Conservation (phyloP, 2,113 vertebrate species). For the Neogobius melanostomus region DNA sequence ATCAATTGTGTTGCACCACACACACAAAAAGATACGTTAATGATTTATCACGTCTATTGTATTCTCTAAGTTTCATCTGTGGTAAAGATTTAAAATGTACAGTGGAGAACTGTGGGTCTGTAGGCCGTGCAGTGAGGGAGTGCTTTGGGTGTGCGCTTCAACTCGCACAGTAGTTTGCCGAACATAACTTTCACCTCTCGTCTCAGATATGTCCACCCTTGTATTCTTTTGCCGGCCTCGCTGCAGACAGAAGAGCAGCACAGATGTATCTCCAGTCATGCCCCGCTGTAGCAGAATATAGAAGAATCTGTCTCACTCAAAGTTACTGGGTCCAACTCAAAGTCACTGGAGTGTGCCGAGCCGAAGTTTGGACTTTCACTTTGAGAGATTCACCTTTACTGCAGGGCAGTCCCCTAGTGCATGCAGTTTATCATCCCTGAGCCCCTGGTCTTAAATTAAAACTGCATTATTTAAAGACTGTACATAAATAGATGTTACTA, state of each 20-base stretch:
- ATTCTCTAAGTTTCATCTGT: too few relatives aligned
- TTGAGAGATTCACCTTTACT: constrained; percentile 39
- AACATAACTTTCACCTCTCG: neutral
- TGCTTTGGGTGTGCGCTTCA: neutral
- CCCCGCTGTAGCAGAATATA: constrained; percentile 31
- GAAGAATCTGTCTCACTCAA: constrained; percentile 52
- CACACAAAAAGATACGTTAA: too few relatives aligned
- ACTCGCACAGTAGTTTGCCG: neutral
- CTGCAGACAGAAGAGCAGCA: constrained; percentile 1
- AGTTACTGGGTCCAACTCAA: constrained; percentile 48
- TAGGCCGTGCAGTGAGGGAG: too few relatives aligned
- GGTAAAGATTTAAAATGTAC: neutral
- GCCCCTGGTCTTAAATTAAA: constrained; percentile 29
- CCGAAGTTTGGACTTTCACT: constrained; percentile 46
- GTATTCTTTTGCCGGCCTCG: constrained; percentile 13
- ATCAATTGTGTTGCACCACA: too few relatives aligned
- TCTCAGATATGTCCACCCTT: neutral
- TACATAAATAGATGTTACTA: constrained; percentile 29
- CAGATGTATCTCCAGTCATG: constrained; percentile 30
- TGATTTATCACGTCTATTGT: too few relatives aligned
- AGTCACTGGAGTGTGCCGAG: constrained; percentile 55
- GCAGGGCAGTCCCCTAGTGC: neutral
- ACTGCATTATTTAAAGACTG: constrained; percentile 14
- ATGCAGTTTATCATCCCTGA: constrained; percentile 12
- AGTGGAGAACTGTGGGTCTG: neutral